Evolutionary conservation across 1,140 invertebrate genomes (phyloP).

Genomic region (Trichomalopsis sarcophagae): DNA sequence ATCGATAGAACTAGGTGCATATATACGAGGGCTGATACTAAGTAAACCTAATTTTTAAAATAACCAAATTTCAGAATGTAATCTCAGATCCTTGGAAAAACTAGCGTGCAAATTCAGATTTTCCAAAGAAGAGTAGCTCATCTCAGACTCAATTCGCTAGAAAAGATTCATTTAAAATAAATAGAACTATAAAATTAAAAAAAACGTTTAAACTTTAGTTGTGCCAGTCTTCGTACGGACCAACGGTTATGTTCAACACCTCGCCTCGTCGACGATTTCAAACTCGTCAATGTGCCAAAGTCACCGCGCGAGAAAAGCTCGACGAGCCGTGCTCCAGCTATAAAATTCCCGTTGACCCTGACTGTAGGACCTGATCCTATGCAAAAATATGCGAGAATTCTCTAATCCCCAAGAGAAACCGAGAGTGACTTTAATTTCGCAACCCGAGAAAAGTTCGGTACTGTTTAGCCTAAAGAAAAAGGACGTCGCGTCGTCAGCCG

Average conservation of each 20-base stretch:
- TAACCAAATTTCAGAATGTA: no score
- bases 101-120: no score
- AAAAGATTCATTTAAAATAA: no score
- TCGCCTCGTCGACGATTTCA: neutral
- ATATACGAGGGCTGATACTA: no score
- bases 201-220: no score
- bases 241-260: neutral
- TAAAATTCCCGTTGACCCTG: slow-evolving; percentile 32
- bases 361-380: slow-evolving; percentile 25
- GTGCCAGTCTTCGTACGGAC: no score
- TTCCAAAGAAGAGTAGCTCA: no score
- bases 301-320: neutral
- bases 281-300: neutral
- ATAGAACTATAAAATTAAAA: no score
- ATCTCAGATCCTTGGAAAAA: no score
- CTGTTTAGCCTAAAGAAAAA: slow-evolving; percentile 48
- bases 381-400: slow-evolving; percentile 51
- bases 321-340: neutral
- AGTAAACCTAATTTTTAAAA: no score
- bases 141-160: no score
- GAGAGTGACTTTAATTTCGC: slow-evolving; percentile 50
- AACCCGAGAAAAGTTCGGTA: slow-evolving; percentile 42
- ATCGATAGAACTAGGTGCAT: neutral
- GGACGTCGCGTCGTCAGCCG: slow-evolving; percentile 49
- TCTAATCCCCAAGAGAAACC: slow-evolving; percentile 49